Base-by-base conservation (phyloP, 2,797 vertebrate genomes). In the Hydrophis major region DNA sequence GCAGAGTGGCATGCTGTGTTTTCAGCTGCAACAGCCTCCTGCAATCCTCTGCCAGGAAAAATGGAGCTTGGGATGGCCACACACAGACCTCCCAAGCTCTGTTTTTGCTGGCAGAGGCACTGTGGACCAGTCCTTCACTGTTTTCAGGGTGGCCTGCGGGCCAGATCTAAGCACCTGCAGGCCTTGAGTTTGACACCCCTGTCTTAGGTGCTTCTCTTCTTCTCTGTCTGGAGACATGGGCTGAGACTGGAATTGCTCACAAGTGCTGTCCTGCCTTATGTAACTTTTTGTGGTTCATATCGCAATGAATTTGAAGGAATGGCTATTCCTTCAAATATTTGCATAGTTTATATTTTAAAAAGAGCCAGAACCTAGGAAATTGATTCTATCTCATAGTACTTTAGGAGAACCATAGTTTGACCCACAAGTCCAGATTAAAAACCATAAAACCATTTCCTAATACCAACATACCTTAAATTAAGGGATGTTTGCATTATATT, bases 41-140 rank as follows among this genome's bases (percentile, higher is more conserved):
- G 8, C 60, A 11, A 61, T 8, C 25, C 8, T 61, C 22, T 61
- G 60, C 22, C 60, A 61, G 22, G 8, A 22, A 61, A 61, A 61
- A 61, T 27, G 60, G 8, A 61, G 0, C 22, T 61, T 3, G 3
- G 60, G 60, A 27, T 25, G 3, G 2, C 8, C 25, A 61, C 7
- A 10, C 59, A 0, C 6, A 3, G 59, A 8, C 25, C 53, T 61
- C 25, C 60, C 0, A 0, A 61, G 25, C 25, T 61, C 25, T 0
- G 3, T 61, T 61, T 61, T 61, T 0, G 1, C 8, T 27, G 60
- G 60, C 60, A 61, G 60, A 27, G 8, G 25, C 60, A 61, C 3
- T 3, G 8, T 8, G 25, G 25, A 25, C 25, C 1, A 3, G 25
- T 61, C 25, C 25, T 61, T 61, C 3, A 0, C 25, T 61, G 60